Conservation (phyloP, 37 sponge, comb jelly and placozoan species). For the Oopsacas minuta region DNA sequence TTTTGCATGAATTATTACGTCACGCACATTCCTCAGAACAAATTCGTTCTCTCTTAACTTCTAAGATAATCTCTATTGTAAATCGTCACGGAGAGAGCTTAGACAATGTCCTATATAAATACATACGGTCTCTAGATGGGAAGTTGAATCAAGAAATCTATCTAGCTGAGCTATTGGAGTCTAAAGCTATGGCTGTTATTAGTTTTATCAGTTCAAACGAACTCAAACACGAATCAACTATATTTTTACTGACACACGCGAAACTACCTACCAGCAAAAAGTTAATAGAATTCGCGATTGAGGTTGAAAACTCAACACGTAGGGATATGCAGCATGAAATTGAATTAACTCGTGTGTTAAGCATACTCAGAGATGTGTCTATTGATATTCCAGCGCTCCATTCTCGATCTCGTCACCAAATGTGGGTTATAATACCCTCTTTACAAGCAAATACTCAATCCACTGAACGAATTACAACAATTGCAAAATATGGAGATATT, state of each 20-base stretch:
- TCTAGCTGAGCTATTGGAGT: neutral
- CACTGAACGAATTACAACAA: neutral
- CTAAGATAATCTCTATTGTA: slow-evolving; percentile 6
- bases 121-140: neutral
- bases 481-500: neutral
- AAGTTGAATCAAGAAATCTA: neutral
- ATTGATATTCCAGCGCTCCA: neutral
- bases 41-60: neutral
- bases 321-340: neutral
- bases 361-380: neutral
- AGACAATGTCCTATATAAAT: neutral
- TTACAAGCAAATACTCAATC: neutral
- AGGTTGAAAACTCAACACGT: neutral
- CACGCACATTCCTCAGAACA: slow-evolving; percentile 8
- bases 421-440: neutral
- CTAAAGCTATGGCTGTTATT: neutral
- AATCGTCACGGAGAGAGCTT: neutral
- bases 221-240: neutral
- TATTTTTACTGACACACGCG: neutral
- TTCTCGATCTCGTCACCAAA: neutral
- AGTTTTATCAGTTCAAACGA: neutral
- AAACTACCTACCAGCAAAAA: neutral
- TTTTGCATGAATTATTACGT: neutral
- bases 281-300: neutral
- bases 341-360: neutral